Conservation (phyloP, 2,797 vertebrate genomes). For the Oreonectes daqikongensis region DNA sequence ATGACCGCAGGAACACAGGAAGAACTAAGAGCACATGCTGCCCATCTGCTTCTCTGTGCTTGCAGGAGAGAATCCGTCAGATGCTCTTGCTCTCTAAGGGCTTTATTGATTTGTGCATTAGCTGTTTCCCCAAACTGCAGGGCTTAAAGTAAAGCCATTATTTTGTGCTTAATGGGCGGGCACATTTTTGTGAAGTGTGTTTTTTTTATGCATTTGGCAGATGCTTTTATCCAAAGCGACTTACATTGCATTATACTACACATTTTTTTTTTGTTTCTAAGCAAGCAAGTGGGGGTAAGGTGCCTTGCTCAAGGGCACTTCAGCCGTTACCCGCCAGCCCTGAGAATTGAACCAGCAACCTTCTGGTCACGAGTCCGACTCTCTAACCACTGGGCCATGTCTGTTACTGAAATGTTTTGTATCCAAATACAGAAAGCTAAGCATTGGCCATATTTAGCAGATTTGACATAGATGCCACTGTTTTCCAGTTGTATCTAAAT, state of each 20-base stretch:
- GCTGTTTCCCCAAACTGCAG: conserved; percentile 1
- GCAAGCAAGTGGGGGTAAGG: too few relatives aligned
- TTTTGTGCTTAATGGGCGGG: conserved; percentile 17
- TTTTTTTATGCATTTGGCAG: too few relatives aligned
- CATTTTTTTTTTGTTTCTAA: too few relatives aligned
- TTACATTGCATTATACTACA: too few relatives aligned
- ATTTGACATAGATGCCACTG: background rate
- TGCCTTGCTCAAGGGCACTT: too few relatives aligned
- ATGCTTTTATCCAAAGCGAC: too few relatives aligned
- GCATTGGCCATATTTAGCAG: background rate
- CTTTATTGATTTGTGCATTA: conserved; percentile 34
- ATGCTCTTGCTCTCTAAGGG: conserved; percentile 2
- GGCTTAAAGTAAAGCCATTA: conserved; percentile 1
- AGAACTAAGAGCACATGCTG: conserved; percentile 59
- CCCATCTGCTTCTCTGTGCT: conserved; percentile 69
- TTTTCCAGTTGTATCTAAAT: conserved; percentile 9
- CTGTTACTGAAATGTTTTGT: too few relatives aligned
- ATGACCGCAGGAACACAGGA: conserved; percentile 70
- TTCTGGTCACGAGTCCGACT: too few relatives aligned
- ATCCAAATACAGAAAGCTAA: background rate
- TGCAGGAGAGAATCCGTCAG: conserved; percentile 17
- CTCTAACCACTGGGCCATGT: too few relatives aligned
- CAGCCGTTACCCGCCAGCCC: too few relatives aligned
- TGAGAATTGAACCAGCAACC: too few relatives aligned
- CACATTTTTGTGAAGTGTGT: background rate